Evolutionary conservation across 2,797 vertebrate genomes (phyloP).

Genomic region (Carapus acus): DNA sequence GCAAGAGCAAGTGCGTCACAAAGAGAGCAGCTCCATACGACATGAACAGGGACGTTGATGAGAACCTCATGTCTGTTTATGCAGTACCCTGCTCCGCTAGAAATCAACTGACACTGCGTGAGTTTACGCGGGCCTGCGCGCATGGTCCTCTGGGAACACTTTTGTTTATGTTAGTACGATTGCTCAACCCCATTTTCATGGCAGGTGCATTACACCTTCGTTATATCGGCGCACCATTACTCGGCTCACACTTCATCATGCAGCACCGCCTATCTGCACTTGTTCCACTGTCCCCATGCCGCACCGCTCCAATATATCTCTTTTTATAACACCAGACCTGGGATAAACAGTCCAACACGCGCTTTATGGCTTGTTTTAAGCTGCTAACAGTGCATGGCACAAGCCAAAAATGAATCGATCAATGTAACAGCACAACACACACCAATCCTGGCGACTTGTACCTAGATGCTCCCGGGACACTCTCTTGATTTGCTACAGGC

Average conservation of each 20-base stretch:
- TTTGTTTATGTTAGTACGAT: slow-evolving; percentile 40
- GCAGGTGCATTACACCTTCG: slow-evolving; percentile 35
- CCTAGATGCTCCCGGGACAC: too few relatives aligned
- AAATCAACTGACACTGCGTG: slow-evolving; percentile 10
- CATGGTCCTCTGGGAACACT: slow-evolving; percentile 31
- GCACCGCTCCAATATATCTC: background rate
- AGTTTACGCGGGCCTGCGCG: slow-evolving; percentile 24
- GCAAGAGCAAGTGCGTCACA: too few relatives aligned
- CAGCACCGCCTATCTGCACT: slow-evolving; percentile 18
- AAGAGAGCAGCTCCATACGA: too few relatives aligned
- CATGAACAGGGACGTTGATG: background rate
- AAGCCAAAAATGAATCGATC: background rate
- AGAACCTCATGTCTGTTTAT: slow-evolving; percentile 6
- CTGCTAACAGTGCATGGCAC: too few relatives aligned
- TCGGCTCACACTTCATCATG: slow-evolving; percentile 30
- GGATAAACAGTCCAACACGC: slow-evolving; percentile 1
- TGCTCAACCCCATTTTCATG: slow-evolving; percentile 21
- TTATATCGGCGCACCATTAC: slow-evolving; percentile 28
- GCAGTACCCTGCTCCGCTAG: slow-evolving; percentile 5
- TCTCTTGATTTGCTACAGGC: too few relatives aligned
- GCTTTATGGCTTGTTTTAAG: slow-evolving; percentile 9
- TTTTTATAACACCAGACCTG: slow-evolving; percentile 9
- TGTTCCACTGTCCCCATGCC: background rate
- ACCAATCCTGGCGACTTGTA: too few relatives aligned
- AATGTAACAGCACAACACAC: background rate